A percentile compares a stretch with the other conserved stretches of the same genome.
phyloP scores from a whole-genome alignment of 1,140 invertebrate genomes.

The Drosophila varians region DNA sequence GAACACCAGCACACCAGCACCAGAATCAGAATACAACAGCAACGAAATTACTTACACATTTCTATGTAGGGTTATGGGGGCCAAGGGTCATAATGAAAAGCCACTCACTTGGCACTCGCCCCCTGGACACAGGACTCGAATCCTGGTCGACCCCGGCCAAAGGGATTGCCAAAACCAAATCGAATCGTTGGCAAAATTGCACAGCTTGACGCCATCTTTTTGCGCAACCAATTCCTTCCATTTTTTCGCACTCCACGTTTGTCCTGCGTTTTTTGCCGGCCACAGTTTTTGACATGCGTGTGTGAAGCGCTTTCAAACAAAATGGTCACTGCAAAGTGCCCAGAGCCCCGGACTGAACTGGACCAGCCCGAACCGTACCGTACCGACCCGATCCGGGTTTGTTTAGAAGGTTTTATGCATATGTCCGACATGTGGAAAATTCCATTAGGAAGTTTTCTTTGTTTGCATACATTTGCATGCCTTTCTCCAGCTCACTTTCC shows the following conservation, averaged over 20 bases:
- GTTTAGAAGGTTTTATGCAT: slow-evolving; percentile 78
- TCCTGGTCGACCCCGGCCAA: not conserved
- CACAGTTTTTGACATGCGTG: slow-evolving; percentile 63
- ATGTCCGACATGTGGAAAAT: slow-evolving; percentile 79
- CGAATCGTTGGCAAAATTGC: slow-evolving; percentile 49
- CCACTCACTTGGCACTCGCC: slow-evolving; percentile 32
- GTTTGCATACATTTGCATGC: slow-evolving; percentile 79
- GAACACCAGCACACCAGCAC: slow-evolving; percentile 26
- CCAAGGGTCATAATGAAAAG: slow-evolving; percentile 23
- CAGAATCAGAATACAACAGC: slow-evolving; percentile 33
- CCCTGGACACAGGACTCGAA: not conserved
- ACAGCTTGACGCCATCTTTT: slow-evolving; percentile 56
- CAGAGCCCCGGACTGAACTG: slow-evolving; percentile 21
- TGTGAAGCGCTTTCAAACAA: slow-evolving; percentile 68
- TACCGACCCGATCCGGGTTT: slow-evolving; percentile 34
- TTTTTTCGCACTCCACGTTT: slow-evolving; percentile 1
- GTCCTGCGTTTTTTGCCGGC: slow-evolving; percentile 16
- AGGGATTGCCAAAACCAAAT: slow-evolving; percentile 45
- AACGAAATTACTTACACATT: slow-evolving; percentile 42
- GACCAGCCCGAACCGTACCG: not conserved
- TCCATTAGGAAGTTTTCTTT: slow-evolving; percentile 80
- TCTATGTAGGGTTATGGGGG: not conserved
- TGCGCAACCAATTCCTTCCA: slow-evolving; percentile 7
- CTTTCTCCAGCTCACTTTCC: not conserved
- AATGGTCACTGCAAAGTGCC: slow-evolving; percentile 58